Percentiles rank a stretch among this genome's conserved stretches.
Evolutionary conservation across 92 coral and sea anemone species (phyloP).

Genomic region (Phymanthus crucifer): DNA sequence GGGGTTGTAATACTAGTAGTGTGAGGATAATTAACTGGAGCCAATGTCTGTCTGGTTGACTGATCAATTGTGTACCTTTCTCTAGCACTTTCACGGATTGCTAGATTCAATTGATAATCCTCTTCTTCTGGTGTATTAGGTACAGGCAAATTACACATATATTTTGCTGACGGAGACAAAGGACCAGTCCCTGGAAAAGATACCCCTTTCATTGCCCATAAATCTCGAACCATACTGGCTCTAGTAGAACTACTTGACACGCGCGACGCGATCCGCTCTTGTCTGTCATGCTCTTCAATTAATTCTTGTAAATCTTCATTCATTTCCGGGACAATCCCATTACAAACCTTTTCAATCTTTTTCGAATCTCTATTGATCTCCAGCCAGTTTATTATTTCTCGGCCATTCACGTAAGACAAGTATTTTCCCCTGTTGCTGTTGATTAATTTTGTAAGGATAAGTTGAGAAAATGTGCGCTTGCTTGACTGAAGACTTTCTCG

Average conservation of each 20-base stretch:
- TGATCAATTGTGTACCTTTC: background rate
- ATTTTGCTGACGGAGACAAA: constrained; percentile 16
- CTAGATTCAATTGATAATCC: constrained; percentile 36
- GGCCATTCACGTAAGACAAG: constrained; percentile 39
- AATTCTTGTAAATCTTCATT: constrained; percentile 40
- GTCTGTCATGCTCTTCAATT: constrained; percentile 35
- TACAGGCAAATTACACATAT: constrained; percentile 31
- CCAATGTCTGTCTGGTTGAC: background rate
- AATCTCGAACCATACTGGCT: constrained; percentile 13
- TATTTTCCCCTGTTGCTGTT: constrained; percentile 49
- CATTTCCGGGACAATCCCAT: constrained; percentile 37
- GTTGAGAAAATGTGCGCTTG: constrained; percentile 46
- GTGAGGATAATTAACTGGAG: constrained; percentile 7
- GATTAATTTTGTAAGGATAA: constrained; percentile 32
- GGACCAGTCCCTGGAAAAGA: constrained; percentile 56
- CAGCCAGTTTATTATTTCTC: constrained; percentile 37
- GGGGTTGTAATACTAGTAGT: constrained; percentile 2
- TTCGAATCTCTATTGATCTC: constrained; percentile 43
- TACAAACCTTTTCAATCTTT: constrained; percentile 37
- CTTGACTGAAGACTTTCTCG: constrained; percentile 38
- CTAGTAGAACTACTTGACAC: background rate
- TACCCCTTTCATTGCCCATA: constrained; percentile 50
- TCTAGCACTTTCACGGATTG: constrained; percentile 34
- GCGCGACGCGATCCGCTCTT: constrained; percentile 9
- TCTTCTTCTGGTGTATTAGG: constrained; percentile 55